Evolutionary conservation across 2,888 invertebrate species (phyloP).

Genomic region (Crematogaster levior): DNA sequence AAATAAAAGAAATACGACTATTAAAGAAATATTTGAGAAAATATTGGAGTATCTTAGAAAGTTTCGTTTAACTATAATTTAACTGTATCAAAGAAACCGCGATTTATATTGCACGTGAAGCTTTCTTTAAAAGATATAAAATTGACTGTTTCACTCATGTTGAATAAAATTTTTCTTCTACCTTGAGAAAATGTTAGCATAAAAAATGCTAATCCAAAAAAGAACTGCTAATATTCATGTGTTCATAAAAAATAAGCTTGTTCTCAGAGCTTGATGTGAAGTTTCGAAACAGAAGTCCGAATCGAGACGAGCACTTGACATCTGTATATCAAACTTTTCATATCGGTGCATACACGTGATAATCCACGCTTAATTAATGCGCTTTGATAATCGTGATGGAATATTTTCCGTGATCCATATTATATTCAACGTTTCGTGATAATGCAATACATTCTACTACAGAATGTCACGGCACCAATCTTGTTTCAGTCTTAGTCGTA

Average conservation of each 20-base stretch:
- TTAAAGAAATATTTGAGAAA: slow-evolving; percentile 7
- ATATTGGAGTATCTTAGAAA: background rate
- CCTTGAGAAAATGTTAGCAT: background rate
- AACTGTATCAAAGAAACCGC: background rate
- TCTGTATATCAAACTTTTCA: slow-evolving; percentile 48
- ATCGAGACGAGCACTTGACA: slow-evolving; percentile 14
- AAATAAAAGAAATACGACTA: background rate
- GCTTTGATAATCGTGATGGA: slow-evolving; percentile 64
- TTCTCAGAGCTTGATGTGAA: slow-evolving; percentile 9
- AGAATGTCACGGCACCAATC: slow-evolving; percentile 16
- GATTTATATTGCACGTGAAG: background rate
- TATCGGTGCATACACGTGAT: slow-evolving; percentile 52
- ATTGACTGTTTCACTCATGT: background rate
- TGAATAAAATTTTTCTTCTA: background rate
- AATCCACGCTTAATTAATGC: slow-evolving; percentile 62
- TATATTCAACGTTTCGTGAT: slow-evolving; percentile 19
- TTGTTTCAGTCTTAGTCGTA: slow-evolving; percentile 3
- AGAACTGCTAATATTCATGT: background rate
- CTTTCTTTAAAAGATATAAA: background rate
- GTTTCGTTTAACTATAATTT: background rate
- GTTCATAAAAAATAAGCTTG: slow-evolving; percentile 13
- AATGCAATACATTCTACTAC: slow-evolving; percentile 11
- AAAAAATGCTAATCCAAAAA: background rate
- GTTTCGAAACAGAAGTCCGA: slow-evolving; percentile 6
- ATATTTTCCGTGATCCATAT: slow-evolving; percentile 42